These are phyloP conservation scores for Delia radicum DNA, from an alignment of 1,140 invertebrate genomes.

Conservation along the genomic window DNA sequence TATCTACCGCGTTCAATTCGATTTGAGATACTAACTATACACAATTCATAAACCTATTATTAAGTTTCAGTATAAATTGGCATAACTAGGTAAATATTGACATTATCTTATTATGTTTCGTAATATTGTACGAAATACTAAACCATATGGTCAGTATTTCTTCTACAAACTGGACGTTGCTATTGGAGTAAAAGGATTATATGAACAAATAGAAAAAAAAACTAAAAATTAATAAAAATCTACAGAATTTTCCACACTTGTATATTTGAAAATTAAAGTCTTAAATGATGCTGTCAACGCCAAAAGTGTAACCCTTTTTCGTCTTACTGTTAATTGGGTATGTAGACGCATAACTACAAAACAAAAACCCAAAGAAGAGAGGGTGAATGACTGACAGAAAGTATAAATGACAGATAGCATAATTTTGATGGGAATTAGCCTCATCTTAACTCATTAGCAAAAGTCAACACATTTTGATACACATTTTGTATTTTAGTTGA, in stretches of 20 bases:
- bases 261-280: background rate
- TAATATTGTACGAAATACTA: background rate
- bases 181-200: no score
- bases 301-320: background rate
- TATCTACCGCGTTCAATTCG: no score
- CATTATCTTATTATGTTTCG: background rate
- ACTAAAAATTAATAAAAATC: background rate
- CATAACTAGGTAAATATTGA: background rate
- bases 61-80: background rate
- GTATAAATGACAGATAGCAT: conserved; percentile 6
- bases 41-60: no score
- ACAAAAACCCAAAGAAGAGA: background rate
- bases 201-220: background rate
- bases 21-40: no score
- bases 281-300: conserved; percentile 15
- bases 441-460: conserved; percentile 19
- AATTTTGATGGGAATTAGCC: conserved; percentile 15
- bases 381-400: conserved; percentile 17
- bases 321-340: background rate
- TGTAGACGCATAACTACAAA: background rate
- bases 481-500: background rate
- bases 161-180: background rate
- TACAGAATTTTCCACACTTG: background rate
- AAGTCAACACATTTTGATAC: conserved; percentile 20
- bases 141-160: background rate